Percentiles rank a stretch among this genome's conserved stretches.
Evolutionary conservation across 2,797 vertebrate species (phyloP).

Genomic region (Galago senegalensis): DNA sequence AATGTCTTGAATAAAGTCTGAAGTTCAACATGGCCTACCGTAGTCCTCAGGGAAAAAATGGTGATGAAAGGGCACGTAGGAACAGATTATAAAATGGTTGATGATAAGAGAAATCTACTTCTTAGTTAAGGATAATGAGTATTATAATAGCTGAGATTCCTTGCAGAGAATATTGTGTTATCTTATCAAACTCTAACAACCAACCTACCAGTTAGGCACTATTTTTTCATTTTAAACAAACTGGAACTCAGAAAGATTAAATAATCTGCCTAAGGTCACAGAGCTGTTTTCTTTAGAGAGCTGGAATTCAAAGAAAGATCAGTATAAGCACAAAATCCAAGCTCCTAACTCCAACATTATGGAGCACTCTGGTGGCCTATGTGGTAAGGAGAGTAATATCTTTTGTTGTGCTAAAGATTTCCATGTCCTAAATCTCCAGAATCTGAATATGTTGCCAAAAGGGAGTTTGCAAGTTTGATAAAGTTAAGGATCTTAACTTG

Average conservation of each 20-base stretch:
- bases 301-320: constrained; percentile 1
- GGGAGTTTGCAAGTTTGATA: not conserved
- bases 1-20: not conserved
- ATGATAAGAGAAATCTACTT: not conserved
- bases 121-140: not conserved
- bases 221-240: not conserved
- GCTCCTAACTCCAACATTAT: not conserved
- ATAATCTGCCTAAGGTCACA: not conserved
- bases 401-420: not conserved
- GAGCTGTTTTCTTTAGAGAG: not conserved
- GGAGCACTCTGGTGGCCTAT: not conserved
- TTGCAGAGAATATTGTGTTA: not conserved
- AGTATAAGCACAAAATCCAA: not conserved
- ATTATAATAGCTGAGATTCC: not conserved
- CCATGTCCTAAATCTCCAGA: not conserved
- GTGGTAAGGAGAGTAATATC: not conserved
- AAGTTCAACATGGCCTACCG: not conserved
- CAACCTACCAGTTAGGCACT: not conserved
- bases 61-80: not conserved
- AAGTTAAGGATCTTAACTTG: not conserved
- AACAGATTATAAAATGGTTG: not conserved
- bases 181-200: not conserved
- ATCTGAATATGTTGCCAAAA: not conserved
- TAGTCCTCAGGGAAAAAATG: not conserved
- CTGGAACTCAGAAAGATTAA: not conserved